Evolutionary conservation across 2,888 invertebrate species (phyloP).

Genomic region (Calameuta idolon): DNA sequence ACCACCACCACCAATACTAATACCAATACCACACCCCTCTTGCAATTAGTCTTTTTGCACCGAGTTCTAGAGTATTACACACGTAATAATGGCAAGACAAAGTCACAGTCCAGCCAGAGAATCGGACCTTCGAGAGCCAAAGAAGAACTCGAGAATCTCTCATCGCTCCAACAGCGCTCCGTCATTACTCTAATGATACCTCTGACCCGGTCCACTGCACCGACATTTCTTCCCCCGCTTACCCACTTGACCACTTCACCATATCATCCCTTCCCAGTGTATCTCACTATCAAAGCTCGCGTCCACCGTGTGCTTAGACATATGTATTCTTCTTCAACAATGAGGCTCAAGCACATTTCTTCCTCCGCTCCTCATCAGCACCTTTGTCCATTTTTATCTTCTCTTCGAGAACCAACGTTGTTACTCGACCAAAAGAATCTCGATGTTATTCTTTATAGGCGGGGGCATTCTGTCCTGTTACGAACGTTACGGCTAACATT

Average conservation of each 20-base stretch:
- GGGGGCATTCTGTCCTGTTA: too few relatives aligned
- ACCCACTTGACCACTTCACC: constrained; percentile 20
- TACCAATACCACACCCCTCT: too few relatives aligned
- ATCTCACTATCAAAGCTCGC: constrained; percentile 7
- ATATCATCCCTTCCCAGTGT: constrained; percentile 20
- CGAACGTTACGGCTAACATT: too few relatives aligned
- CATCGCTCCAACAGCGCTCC: constrained; percentile 44
- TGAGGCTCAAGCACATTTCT: too few relatives aligned
- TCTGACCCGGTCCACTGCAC: constrained; percentile 33
- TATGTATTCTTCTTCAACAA: too few relatives aligned
- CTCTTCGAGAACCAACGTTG: too few relatives aligned
- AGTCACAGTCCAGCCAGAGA: constrained; percentile 27
- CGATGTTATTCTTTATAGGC: too few relatives aligned
- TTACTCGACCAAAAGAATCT: too few relatives aligned
- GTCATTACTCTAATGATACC: constrained; percentile 63
- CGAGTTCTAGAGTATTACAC: constrained; percentile 31
- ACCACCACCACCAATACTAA: too few relatives aligned
- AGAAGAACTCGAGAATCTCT: constrained; percentile 41
- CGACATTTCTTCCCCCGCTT: constrained; percentile 26
- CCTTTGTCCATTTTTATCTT: too few relatives aligned
- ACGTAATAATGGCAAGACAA: constrained; percentile 46
- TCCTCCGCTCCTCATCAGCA: too few relatives aligned
- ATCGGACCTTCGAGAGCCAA: constrained; percentile 16
- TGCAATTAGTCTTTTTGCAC: constrained; percentile 24
- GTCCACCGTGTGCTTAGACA: constrained; percentile 6